Evolutionary conservation across 2,888 invertebrate genomes (phyloP).

Genomic region (Chironomus tentans): DNA sequence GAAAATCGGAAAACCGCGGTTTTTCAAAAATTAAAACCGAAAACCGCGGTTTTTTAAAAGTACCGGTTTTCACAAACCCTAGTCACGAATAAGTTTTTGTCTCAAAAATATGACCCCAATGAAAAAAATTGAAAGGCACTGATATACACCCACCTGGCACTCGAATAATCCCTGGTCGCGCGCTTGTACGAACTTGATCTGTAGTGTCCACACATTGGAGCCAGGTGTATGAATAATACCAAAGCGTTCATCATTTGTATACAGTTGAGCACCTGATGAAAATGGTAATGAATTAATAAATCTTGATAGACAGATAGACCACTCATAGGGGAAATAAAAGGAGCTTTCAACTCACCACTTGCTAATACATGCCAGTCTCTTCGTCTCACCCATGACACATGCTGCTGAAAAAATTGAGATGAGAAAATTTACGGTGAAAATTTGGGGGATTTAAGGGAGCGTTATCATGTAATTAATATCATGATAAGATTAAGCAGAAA

Average conservation of each 20-base stretch:
- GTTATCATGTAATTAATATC: no score
- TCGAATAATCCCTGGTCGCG: constrained; percentile 79
- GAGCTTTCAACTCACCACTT: background rate
- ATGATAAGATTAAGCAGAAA: no score
- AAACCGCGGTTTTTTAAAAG: no score
- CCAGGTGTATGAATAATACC: constrained; percentile 65
- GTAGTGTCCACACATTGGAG: constrained; percentile 77
- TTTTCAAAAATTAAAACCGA: no score
- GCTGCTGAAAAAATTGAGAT: constrained; percentile 37
- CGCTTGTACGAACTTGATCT: constrained; percentile 78
- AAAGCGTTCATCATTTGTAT: constrained; percentile 72
- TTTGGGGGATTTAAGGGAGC: background rate
- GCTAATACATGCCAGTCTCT: constrained; percentile 74
- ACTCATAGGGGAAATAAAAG: background rate
- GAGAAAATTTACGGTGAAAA: background rate
- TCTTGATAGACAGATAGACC: background rate
- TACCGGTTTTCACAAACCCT: no score
- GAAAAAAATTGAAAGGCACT: no score
- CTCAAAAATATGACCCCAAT: no score
- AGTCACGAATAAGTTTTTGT: no score
- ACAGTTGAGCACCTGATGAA: constrained; percentile 70
- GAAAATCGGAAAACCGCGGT: no score
- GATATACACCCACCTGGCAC: constrained; percentile 60
- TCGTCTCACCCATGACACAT: constrained; percentile 77
- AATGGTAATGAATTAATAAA: no score